Percentiles rank a stretch among this genome's conserved stretches.
Conservation (phyloP, 1,140 invertebrate genomes). For the Drosophila micromelanica region DNA sequence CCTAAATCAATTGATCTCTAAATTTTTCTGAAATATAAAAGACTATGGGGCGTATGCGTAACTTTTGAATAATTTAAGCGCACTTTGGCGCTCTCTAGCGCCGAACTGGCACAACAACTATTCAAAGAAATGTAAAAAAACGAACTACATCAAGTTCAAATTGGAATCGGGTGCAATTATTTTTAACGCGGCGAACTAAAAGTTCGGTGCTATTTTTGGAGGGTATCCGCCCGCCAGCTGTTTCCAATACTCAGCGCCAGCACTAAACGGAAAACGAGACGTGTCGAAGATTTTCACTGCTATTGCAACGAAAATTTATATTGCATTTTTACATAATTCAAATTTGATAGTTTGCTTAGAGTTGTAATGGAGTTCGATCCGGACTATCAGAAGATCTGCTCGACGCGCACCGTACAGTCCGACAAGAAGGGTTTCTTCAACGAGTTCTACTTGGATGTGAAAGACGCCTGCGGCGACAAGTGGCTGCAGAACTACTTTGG, state of each 20-base stretch:
- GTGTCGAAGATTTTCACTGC: conserved; percentile 31
- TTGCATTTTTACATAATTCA: conserved; percentile 64
- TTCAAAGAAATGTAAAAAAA: conserved; percentile 1
- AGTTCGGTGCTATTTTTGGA: conserved; percentile 74
- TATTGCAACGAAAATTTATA: conserved; percentile 21
- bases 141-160: conserved; percentile 43
- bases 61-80: background rate
- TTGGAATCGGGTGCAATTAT: conserved; percentile 43
- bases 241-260: conserved; percentile 55
- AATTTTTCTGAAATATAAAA: background rate
- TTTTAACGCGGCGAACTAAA: conserved; percentile 66
- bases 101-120: conserved; percentile 3
- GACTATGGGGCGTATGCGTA: conserved; percentile 19
- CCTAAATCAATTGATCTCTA: background rate
- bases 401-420: conserved; percentile 86
- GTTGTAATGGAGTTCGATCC: conserved; percentile 66
- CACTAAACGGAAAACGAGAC: conserved; percentile 44
- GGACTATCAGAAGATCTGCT: conserved; percentile 85
- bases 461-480: conserved; percentile 83
- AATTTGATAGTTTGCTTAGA: background rate
- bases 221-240: conserved; percentile 59
- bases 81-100: conserved; percentile 27
- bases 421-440: conserved; percentile 87
- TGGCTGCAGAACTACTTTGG: conserved; percentile 86
- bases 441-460: conserved; percentile 85